Evolutionary conservation across 64 coral and sea anemone species (phyloP), one percentile per base, ranked within the genome.

Genomic region (Acropora yongei): DNA sequence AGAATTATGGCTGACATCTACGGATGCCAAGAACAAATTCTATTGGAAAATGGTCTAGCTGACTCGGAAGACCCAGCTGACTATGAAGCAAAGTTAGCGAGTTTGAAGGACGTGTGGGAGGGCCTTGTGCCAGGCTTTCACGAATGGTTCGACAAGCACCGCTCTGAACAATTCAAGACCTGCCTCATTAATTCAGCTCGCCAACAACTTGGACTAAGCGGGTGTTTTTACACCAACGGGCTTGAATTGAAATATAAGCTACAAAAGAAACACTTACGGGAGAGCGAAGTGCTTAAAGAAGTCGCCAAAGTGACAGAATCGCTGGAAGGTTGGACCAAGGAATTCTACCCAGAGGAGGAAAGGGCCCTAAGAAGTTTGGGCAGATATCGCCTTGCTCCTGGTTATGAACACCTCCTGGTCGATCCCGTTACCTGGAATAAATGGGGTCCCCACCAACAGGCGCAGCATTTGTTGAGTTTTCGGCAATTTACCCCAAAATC

Each of bases 201-300:
- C 68, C 47, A 78, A 48, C 49, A 78, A n/a, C 76, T 92, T 44
- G 82, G 74, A 48, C 43, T 92, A 14, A 67, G 41, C 44, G 82
- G 83, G 41, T 2, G 75, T 3, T 87, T 92, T 80, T 92, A 67
- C 44, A 92, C 75, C 5, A 92, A 92, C 47, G 74, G 91, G 1
- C 63, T 92, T 0, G 91, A 87, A 61, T 50, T 92, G 1, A 92
- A 87, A 44, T 83, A 87, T 67, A 92, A 87, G 53, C 91, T 87
- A 9, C 73, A 92, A 67, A 87, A 87, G 73, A 53, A 87, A 20
- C 7, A 60, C 6, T 50, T 87, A 18, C 13, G 57, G 14, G 74
- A 92, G 57, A 17, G 42, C 17, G 57, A 78, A 61, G 55, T 92
- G 2, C 73, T 82, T 12, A 92, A 86, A 11, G 58, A 63, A 72